phyloP scores from a whole-genome alignment of 2,888 invertebrate species.

The Hydrotaea diabolus region DNA sequence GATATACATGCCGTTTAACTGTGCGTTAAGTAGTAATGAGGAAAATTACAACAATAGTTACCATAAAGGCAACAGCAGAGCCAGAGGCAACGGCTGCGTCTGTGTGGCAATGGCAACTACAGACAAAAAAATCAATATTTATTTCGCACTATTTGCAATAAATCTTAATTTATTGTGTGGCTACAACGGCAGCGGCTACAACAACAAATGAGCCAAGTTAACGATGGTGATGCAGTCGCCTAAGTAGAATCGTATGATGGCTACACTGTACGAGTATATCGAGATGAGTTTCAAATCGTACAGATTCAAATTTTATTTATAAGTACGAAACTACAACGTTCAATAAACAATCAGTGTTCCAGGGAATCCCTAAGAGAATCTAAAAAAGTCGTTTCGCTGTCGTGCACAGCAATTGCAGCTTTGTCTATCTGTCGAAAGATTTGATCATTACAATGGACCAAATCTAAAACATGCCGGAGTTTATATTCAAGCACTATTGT shows the following conservation, averaged over 20 bases:
- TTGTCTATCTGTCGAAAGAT: too few species aligned
- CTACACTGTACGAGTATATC: not conserved
- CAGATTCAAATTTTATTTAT: too few species aligned
- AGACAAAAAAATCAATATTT: conserved; percentile 68
- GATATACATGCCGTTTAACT: not conserved
- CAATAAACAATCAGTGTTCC: too few species aligned
- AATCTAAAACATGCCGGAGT: too few species aligned
- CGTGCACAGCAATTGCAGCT: too few species aligned
- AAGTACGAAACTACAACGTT: too few species aligned
- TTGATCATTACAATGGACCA: too few species aligned
- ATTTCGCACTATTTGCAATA: conserved; percentile 70
- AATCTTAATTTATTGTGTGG: conserved; percentile 70
- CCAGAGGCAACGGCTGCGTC: not conserved
- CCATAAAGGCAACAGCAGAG: conserved; percentile 10
- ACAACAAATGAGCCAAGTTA: conserved; percentile 8
- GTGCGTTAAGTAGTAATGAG: conserved; percentile 46
- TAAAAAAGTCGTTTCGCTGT: too few species aligned
- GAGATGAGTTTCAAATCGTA: not conserved
- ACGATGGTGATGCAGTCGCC: conserved; percentile 11
- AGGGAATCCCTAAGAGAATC: too few species aligned
- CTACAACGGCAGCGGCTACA: conserved; percentile 47
- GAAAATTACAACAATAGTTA: conserved; percentile 53
- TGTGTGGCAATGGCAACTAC: not conserved
- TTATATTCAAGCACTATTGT: too few species aligned
- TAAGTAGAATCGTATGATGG: too few species aligned